Evolutionary conservation across 2,113 vertebrate genomes (phyloP), one percentile per base, ranked within the genome.

Genomic region (Cyprinodon tularosa): DNA sequence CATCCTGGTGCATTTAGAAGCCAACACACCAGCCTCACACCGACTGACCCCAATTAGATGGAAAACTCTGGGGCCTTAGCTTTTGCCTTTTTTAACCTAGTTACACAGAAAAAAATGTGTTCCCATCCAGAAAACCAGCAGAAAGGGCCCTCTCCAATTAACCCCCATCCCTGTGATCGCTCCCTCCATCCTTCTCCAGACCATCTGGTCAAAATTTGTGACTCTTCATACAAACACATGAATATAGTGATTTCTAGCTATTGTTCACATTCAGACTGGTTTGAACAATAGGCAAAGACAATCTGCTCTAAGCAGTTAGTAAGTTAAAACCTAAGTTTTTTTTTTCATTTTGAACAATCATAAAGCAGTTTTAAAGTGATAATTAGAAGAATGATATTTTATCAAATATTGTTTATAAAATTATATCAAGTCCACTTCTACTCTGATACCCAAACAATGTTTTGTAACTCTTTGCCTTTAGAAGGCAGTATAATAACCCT

Each of bases 31-130:
- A 68, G 92, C 92, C 87, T 85, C 40, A 89, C 95, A 94, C 95
- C 91, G 90, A 94, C 96, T 96, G 94, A 95, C 94, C 92, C 94
- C 95, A 95, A 96, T 97, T 96, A 96, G 95, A 94, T 91, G 87
- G 86, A 91, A 57, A 87, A 94, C 95, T 94, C 94, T 17, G 17
- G 93, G 95, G 91, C 92, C 92, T 89, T 93, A 91, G 92, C 84
- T 90, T 94, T 95, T 92, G 93, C 93, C 90, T 95, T 95, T 94
- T 93, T 91, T 94, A 95, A 94, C 93, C 92, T 94, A 93, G 93
- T 95, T 96, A 94, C 74, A 95, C 94, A 86, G 91, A 89, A 85
- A 57, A 47, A 62, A 93, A 92, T 88, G 90, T 94, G 93, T 94
- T 94, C 92, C 88, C 94, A 93, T 92, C 96, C 94, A 94, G 91